These are phyloP conservation scores for Lynx canadensis DNA, from an alignment of 2,113 vertebrate species.

Conservation along the genomic window DNA sequence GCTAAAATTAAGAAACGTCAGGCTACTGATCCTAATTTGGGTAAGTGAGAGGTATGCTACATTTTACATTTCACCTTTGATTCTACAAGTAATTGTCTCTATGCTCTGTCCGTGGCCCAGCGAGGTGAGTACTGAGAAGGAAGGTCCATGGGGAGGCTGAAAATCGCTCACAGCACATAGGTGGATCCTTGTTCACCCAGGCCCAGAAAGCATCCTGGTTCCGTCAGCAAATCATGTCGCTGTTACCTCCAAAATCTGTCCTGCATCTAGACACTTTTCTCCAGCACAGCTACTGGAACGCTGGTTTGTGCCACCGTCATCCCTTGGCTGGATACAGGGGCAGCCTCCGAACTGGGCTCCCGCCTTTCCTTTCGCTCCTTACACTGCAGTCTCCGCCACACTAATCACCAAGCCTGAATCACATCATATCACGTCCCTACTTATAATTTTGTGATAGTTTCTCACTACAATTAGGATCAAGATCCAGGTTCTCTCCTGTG, in stretches of 20 bases:
- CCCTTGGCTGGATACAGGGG: not conserved
- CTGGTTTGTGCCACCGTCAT: not conserved
- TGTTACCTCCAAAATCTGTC: not conserved
- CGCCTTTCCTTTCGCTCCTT: not conserved
- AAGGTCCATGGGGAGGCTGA: accelerated
- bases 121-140: not conserved
- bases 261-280: too few species aligned
- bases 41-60: constrained; percentile 75
- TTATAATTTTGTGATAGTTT: not conserved
- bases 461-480: not conserved
- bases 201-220: too few species aligned
- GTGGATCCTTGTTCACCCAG: not conserved
- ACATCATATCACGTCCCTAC: not conserved
- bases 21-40: constrained; percentile 85
- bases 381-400: accelerated
- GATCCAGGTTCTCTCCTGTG: not conserved
- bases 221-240: not conserved
- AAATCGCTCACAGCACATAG: accelerated
- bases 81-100: not conserved
- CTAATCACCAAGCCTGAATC: not conserved
- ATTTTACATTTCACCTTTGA: not conserved
- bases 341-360: not conserved
- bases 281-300: too few species aligned
- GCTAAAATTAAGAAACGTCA: constrained; percentile 90
- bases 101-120: too few species aligned